A percentile compares a stretch with the other conserved stretches of the same genome.
phyloP scores from a whole-genome alignment of 2,888 invertebrate species.

The Temnothorax unifasciatus region DNA sequence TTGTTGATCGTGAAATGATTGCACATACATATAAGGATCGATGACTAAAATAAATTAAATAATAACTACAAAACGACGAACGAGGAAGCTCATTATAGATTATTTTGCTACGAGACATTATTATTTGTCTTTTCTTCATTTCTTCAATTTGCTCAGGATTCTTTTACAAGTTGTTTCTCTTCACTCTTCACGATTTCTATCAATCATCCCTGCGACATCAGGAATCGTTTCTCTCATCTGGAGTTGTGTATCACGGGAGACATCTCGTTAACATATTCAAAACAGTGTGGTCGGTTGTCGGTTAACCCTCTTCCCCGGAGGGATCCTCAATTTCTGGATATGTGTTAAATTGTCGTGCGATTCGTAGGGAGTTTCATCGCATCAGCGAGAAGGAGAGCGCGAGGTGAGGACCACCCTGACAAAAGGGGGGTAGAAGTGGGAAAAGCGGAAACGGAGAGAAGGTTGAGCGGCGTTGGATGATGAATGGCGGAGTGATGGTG shows the following conservation, averaged over 20 bases:
- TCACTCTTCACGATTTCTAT: conserved; percentile 49
- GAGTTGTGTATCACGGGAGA: conserved; percentile 50
- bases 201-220: conserved; percentile 43
- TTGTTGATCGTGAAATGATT: not conserved
- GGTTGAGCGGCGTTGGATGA: conserved; percentile 81
- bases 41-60: not conserved
- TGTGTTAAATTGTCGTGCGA: conserved; percentile 67
- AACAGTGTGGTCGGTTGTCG: conserved; percentile 42
- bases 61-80: not conserved
- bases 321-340: conserved; percentile 40
- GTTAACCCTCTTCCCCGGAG: conserved; percentile 43
- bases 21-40: not conserved
- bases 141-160: not conserved
- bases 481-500: conserved; percentile 85
- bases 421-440: conserved; percentile 57
- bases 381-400: conserved; percentile 32
- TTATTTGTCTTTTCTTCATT: conserved; percentile 19
- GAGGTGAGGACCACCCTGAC: conserved; percentile 28
- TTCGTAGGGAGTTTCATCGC: conserved; percentile 73
- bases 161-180: conserved; percentile 13
- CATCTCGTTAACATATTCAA: conserved; percentile 60
- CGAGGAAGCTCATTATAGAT: not conserved
- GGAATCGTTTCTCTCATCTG: conserved; percentile 22
- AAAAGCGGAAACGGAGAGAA: conserved; percentile 74
- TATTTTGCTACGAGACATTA: not conserved